Conservation (phyloP, 1,140 invertebrate species). For the Pissodes strobi region DNA sequence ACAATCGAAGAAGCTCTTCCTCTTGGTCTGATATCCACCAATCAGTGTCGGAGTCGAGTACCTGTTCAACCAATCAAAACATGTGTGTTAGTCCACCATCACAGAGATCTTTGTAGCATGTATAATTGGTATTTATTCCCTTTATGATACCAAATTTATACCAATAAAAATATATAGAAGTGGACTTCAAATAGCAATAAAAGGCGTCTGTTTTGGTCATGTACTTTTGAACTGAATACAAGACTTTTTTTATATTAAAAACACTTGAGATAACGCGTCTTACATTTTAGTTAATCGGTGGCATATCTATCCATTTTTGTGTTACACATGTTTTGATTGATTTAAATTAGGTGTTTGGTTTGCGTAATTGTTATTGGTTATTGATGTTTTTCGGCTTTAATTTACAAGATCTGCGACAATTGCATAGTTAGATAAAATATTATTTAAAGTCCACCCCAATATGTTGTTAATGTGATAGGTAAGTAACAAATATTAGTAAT, state of each 20-base stretch:
- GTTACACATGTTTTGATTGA: slow-evolving; percentile 50
- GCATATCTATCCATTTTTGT: too few relatives aligned
- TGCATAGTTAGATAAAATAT: slow-evolving; percentile 18
- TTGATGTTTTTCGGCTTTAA: too few relatives aligned
- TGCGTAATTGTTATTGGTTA: neutral
- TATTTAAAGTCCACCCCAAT: slow-evolving; percentile 52
- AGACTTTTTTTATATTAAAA: neutral
- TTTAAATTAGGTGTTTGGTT: neutral
- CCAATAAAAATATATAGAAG: neutral
- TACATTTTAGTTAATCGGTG: too few relatives aligned
- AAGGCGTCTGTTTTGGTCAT: too few relatives aligned
- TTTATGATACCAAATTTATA: too few relatives aligned
- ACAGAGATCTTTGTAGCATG: neutral
- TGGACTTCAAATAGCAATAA: slow-evolving; percentile 55
- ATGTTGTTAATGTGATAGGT: slow-evolving; percentile 3
- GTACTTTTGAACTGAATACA: too few relatives aligned
- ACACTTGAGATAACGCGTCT: neutral
- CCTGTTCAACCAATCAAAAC: slow-evolving; percentile 55
- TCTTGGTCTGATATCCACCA: slow-evolving; percentile 81
- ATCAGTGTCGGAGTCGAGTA: slow-evolving; percentile 70
- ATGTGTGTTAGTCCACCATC: slow-evolving; percentile 40
- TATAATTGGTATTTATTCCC: too few relatives aligned
- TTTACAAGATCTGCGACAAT: too few relatives aligned
- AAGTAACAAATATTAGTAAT: slow-evolving; percentile 17
- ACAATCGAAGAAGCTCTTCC: slow-evolving; percentile 75